Base-by-base conservation (phyloP, 1,140 invertebrate genomes). In the Nasonia giraulti region DNA sequence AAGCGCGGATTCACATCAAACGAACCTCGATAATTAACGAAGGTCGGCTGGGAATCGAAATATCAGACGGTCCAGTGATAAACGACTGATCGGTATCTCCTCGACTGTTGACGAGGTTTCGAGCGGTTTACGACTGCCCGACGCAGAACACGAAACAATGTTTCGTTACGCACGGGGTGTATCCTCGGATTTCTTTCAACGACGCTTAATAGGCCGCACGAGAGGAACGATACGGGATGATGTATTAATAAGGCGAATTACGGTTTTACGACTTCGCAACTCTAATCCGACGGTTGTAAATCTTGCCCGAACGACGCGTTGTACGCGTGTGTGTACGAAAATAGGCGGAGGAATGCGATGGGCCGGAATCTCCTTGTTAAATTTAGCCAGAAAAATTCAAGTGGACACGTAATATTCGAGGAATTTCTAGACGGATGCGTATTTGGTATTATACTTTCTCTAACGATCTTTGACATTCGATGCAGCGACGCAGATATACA, bases 201-300 rank as follows among this genome's bases (percentile, higher is more conserved):
- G 27, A 71, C 23, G 68, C 27, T 71, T 71, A 71, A 71, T 71
- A 31, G 12, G 68, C 55, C 20, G 27, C 27, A 17, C 68, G 68
- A 71, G 23, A 27, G 66, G 66, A 11, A 10, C 74, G 40, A 76
- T 27, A 8, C 3, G 74, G n/a, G 44, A 76, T 23, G 74, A 76
- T 76, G 55, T 62, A 76, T 44, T 76, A 76, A 76, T 76, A 76
- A 76, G 74, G 74, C n/a, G 40, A 76, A 76, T 76, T 76, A 76
- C 10, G 40, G 44, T 76, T 76, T 76, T 76, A 76, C 40, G 74
- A 12, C 44, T 14, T 44, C 74, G 40, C 31, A 44, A 47, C 40
- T 76, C n/a, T 76, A 47, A 76, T 47, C 44, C 6, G 20, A 40
- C 10, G 40, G n/a, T 47, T 50, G 40, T 76, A 76, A 76, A 76